Percentiles rank a stretch among this genome's conserved stretches.
phyloP scores from a whole-genome alignment of 1,140 invertebrate species.

The Meloidogyne floridensis region DNA sequence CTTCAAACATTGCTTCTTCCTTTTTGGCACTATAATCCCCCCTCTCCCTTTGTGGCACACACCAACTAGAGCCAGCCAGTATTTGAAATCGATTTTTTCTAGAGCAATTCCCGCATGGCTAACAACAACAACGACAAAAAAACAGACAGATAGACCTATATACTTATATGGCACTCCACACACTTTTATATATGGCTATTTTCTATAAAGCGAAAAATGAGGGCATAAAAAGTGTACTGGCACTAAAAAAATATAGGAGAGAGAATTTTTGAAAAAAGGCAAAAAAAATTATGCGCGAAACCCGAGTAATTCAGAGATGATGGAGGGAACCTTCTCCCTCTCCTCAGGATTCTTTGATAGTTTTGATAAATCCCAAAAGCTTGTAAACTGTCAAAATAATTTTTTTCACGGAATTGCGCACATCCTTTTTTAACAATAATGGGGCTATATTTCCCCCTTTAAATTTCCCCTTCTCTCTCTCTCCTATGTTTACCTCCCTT shows the following conservation, averaged over 20 bases:
- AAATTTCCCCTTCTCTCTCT: no score
- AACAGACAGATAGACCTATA: not conserved
- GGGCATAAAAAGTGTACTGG: not conserved
- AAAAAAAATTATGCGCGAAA: no score
- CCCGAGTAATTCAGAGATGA: no score
- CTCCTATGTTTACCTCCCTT: no score
- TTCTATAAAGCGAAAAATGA: not conserved
- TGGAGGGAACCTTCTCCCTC: no score
- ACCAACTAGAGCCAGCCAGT: not conserved
- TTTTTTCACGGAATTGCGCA: no score
- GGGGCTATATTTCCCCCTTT: no score
- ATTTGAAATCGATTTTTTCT: conserved; percentile 6
- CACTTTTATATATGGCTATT: not conserved
- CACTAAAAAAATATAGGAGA: not conserved
- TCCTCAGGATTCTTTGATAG: no score
- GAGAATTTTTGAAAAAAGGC: not conserved
- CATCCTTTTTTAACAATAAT: no score
- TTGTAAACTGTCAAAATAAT: no score
- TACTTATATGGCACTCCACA: not conserved
- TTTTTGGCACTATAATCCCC: conserved; percentile 7
- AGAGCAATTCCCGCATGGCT: conserved; percentile 2
- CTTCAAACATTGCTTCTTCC: not conserved
- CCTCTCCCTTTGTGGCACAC: not conserved
- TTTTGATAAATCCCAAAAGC: no score
- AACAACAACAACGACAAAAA: not conserved